Base-by-base conservation (phyloP, 64 coral and sea anemone species). In the Montipora sp. region DNA sequence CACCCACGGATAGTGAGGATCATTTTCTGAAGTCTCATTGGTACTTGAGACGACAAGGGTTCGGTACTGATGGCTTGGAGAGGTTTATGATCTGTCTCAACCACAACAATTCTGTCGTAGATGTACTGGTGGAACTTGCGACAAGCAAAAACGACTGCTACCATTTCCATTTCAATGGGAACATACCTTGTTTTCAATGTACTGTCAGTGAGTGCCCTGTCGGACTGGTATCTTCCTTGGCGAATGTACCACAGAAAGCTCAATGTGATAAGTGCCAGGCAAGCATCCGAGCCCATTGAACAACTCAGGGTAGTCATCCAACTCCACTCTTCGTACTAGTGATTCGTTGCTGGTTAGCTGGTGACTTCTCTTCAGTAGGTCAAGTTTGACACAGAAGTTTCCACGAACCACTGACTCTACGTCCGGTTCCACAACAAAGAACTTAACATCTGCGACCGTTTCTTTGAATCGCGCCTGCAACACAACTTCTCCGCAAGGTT, bases 401-500 rank as follows among this genome's bases (percentile, higher is more conserved):
- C 68, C 69, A 53, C 47, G 74, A 75, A 51, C 70, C 16, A 87
- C 84, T 4, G 84, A 87, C 27, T 67, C 81, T 12, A 63, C 81
- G 58, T 84, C 58, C 36, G 57, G 24, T 18, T 83, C 80, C 47
- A 83, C 80, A 83, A 59, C 80, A 83, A 60, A 60, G 24, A 83
- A 61, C 5, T 83, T 83, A 55, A 20, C 80, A 1, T 81, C 49
- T 81, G 5, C 79, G n/a, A 81, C 58, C 11, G 7, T 24, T 80
- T 24, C 23, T 24, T 24, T 24, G 23, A 24, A 24, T 24, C 23
- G 23, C 23, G 23, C 23, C 23, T 24, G 23, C 23, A 24, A 24
- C 23, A 24, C 23, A 24, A 24, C 23, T 24, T 24, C 23, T 24
- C 23, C 23, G 23, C 23, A 24, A 24, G 23, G 23, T 24, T 24